Conservation (phyloP, 2,797 vertebrate genomes). For the Tangara arthus region DNA sequence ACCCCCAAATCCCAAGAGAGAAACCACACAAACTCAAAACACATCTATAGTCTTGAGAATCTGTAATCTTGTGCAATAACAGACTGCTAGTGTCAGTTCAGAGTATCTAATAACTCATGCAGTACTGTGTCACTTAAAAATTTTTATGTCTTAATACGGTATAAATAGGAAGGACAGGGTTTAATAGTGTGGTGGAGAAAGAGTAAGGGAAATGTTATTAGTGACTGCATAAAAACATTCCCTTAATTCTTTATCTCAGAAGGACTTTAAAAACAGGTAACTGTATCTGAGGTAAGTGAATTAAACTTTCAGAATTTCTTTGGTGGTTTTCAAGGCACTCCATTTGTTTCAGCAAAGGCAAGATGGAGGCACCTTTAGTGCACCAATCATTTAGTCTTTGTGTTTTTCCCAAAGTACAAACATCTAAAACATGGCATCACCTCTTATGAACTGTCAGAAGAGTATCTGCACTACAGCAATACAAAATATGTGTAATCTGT, state of each 20-base stretch:
- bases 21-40: background rate
- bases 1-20: background rate
- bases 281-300: background rate
- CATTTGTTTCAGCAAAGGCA: constrained; percentile 10
- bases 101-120: background rate
- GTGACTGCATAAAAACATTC: background rate
- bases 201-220: background rate
- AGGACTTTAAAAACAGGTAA: background rate
- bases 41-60: background rate
- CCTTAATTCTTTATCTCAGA: background rate
- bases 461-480: background rate
- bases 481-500: background rate
- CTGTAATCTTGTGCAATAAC: background rate
- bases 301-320: background rate
- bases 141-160: accelerated
- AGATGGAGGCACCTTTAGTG: background rate
- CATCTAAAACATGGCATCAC: background rate
- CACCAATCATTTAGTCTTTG: background rate
- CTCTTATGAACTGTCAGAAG: background rate
- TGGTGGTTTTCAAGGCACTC: constrained; percentile 27
- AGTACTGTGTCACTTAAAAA: background rate
- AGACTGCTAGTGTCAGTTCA: background rate
- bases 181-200: background rate
- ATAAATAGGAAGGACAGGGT: background rate
- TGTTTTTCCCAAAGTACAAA: background rate